Base-by-base conservation (phyloP, 2,797 vertebrate species). In the Picus viridis region DNA sequence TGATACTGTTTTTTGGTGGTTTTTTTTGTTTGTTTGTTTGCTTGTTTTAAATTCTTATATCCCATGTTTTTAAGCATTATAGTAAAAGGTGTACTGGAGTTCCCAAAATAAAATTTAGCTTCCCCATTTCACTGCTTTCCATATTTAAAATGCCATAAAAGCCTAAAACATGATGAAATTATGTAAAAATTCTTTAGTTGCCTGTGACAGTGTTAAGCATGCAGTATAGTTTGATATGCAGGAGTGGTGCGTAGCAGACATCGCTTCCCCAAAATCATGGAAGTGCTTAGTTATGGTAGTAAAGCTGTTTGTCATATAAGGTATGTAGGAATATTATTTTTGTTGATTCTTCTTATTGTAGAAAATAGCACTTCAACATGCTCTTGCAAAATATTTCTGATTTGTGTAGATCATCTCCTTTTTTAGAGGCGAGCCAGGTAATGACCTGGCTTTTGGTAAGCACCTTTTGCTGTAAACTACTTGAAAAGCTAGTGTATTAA, bases 51-150 rank as follows among this genome's bases (percentile, higher is more conserved):
- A 29, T 43, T 5, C 13, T 36, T 20, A 47, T 62, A 15, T 59
- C 1, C 1, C 1, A 0, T 23, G 7, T 51, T 74, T 56, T 10
- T 53, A 43, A 43, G 24, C 0, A 0, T 8, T 7, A 4, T 41
- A 30, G 36, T 23, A 36, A 47, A 75, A 74, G 12, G 5, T 17
- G 2, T 56, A 13, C 6, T 2, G 10, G 14, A 84, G 10, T 72
- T 85, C 10, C 3, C 4, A 62, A 77, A 80, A 32, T 29, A 34
- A 61, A 56, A 16, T 9, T 5, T 1, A 0, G 3, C 54, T 81
- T 57, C 6, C 14, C 1, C 0, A 0, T 65, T 89, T 83, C 6
- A 11, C 1, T 1, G 24, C 0, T 45, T 6, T 51, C 63, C 5
- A 2, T 32, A 16, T 32, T 89, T 57, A 17, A 43, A 39, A 16